Base-by-base conservation (phyloP, 2,888 invertebrate species). In the Eupithecia exiguata region DNA sequence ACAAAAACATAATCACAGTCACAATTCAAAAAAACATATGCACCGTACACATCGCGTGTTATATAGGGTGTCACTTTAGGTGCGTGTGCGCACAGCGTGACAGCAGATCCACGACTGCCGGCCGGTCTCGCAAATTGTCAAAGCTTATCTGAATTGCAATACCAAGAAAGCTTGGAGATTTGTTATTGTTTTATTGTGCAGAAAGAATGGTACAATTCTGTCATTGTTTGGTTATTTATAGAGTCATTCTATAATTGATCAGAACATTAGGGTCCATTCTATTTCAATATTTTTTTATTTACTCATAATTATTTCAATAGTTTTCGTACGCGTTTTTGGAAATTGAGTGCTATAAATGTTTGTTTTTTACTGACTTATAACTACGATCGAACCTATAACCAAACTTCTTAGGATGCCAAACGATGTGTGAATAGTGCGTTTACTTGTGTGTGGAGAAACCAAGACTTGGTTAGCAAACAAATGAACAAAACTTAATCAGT, bases 1-100 rank as follows among this genome's bases (percentile, higher is more conserved):
- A 73, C 65, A 75, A 70, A 71, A 72, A 68, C 79, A 79, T 78
- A 78, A 76, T 80, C 83, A 83, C 83, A 80, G 71, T 74, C 79
- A 73, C 75, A 16, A 36, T 46, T 69, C 18, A 30, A 30, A 66
- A 68, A 77, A 78, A 80, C 76, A 77, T 74, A 68, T 72, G 79
- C 79, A 78, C 78, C 62, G n/a, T 74, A 77, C 72, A 72, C 76
- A 79, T 80, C 79, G 80, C 78, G 75, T 73, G 30, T 21, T 69
- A 69, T 46, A 38, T 30, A 35, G 67, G 14, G 14, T 49, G 71
- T 63, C 36, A 61, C 68, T 69, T 35, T 16, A 25, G 49, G 70
- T 80, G 80, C 81, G 81, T 79, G 78, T 43, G 80, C 81, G 81
- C 81, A 80, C 72, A 58, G 43, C 71, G 30, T 30, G 74, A 75